Percentiles rank a stretch among this genome's conserved stretches.
Evolutionary conservation across 1,140 invertebrate species (phyloP).

Genomic region (Leptinotarsa undecemlineata): DNA sequence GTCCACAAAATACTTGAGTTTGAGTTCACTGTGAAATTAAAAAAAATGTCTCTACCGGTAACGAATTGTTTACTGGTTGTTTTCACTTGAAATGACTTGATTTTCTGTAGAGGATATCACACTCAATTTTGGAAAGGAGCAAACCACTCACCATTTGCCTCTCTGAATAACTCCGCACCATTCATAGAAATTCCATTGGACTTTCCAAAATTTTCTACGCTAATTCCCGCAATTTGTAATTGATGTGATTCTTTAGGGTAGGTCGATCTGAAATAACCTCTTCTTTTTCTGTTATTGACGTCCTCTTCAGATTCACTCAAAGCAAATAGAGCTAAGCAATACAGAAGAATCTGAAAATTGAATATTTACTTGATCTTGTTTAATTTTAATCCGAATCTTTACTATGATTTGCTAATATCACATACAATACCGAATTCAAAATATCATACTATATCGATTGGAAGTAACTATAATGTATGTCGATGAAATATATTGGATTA

Average conservation of each 20-base stretch:
- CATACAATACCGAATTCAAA: too few species aligned
- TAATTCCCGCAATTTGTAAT: neutral
- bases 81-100: too few species aligned
- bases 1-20: too few species aligned
- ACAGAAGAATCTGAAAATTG: slow-evolving; percentile 8
- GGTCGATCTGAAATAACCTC: slow-evolving; percentile 7
- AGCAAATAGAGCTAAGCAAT: slow-evolving; percentile 12
- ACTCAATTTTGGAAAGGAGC: too few species aligned
- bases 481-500: too few species aligned
- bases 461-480: too few species aligned
- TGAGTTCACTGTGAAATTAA: too few species aligned
- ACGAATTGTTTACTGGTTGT: too few species aligned
- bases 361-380: neutral
- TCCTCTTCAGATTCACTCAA: slow-evolving; percentile 7
- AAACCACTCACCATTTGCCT: neutral
- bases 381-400: neutral
- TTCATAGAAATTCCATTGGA: neutral
- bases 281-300: neutral
- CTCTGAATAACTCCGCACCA: neutral
- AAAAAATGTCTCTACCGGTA: too few species aligned
- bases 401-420: too few species aligned
- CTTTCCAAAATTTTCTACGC: neutral
- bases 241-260: neutral
- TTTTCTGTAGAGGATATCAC: too few species aligned
- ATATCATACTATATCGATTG: too few species aligned